phyloP scores from a whole-genome alignment of 2,888 invertebrate genomes.

The Leucoptera coffeella region DNA sequence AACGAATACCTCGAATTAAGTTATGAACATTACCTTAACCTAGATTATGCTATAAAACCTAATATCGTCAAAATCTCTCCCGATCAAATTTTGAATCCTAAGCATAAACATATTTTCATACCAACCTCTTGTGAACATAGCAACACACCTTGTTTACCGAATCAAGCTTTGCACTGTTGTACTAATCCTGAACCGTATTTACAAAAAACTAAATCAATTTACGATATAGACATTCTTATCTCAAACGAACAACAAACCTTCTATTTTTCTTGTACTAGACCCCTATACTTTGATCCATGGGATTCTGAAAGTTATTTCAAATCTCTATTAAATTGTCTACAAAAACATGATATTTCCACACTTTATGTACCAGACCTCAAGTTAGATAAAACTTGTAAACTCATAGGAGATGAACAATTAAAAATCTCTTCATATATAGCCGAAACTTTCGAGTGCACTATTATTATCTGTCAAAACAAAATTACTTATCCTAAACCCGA shows the following conservation, averaged over 20 bases:
- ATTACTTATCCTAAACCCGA: conserved; percentile 8
- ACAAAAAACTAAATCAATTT: conserved; percentile 9
- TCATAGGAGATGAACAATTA: too few species aligned
- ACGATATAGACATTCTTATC: conserved; percentile 9
- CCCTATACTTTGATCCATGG: conserved; percentile 11
- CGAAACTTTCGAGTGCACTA: conserved; percentile 10
- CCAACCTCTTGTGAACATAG: too few species aligned
- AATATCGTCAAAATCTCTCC: background rate
- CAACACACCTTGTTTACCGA: too few species aligned
- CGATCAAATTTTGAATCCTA: background rate
- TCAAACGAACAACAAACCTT: conserved; percentile 11
- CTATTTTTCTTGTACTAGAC: conserved; percentile 7
- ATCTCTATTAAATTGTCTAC: conserved; percentile 10
- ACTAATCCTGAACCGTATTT: too few species aligned
- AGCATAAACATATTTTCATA: too few species aligned
- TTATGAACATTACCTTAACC: too few species aligned
- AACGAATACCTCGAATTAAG: background rate
- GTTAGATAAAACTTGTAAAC: too few species aligned
- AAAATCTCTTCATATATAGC: conserved; percentile 11
- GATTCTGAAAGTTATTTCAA: conserved; percentile 13
- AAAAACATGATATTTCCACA: conserved; percentile 9
- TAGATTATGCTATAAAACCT: too few species aligned
- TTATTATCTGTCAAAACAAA: conserved; percentile 11
- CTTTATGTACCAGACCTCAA: too few species aligned
- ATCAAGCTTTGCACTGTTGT: too few species aligned